These are phyloP conservation scores for Gallinago stenura DNA, from an alignment of 2,797 vertebrate species.

Conservation along the genomic window DNA sequence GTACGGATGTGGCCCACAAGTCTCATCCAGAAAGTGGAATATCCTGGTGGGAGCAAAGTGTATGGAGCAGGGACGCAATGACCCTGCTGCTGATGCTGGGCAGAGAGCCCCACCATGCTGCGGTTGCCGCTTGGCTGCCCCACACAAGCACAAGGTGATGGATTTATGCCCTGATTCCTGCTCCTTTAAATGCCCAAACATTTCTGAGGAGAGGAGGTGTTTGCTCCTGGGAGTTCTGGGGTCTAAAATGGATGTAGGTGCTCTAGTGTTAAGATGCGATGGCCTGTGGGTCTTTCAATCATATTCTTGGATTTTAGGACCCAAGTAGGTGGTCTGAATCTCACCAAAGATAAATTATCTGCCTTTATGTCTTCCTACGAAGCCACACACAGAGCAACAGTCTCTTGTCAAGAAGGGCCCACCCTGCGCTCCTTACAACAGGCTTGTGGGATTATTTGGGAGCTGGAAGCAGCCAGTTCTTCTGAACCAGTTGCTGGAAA, in stretches of 20 bases:
- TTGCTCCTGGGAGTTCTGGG: background rate
- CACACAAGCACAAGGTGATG: fast-evolving
- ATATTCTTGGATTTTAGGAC: background rate
- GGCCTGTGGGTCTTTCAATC: background rate
- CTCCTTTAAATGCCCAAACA: background rate
- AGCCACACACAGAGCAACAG: background rate
- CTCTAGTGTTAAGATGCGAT: background rate
- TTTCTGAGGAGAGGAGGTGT: background rate
- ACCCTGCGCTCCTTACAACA: background rate
- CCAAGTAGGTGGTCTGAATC: background rate
- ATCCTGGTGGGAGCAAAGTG: background rate
- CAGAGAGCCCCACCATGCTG: background rate
- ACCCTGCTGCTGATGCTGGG: background rate
- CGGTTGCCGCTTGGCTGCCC: background rate
- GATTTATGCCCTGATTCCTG: background rate
- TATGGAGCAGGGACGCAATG: background rate
- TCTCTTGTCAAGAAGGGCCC: background rate
- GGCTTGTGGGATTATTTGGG: background rate
- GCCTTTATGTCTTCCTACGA: background rate
- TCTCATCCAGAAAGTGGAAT: background rate
- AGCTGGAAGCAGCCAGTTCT: background rate
- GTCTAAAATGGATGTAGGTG: background rate
- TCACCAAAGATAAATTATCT: background rate
- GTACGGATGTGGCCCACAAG: background rate
- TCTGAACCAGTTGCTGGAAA: background rate